Percentiles rank a stretch among this genome's conserved stretches.
phyloP scores from a whole-genome alignment of 2,888 invertebrate species.

The Dynastes maya region DNA sequence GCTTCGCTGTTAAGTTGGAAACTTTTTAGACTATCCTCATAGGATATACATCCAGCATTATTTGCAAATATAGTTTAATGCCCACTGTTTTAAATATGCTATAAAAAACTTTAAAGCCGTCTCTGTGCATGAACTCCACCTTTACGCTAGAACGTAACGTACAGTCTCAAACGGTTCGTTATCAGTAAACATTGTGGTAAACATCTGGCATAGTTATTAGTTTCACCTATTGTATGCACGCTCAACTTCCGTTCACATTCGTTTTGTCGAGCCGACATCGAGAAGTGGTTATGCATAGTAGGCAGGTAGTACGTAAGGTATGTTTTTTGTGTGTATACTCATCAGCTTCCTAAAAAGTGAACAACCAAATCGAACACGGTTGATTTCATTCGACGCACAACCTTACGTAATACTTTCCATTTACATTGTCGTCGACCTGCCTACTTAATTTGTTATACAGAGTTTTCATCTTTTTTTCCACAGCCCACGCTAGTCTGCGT shows the following conservation, averaged over 20 bases:
- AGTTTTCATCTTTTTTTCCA: constrained; percentile 6
- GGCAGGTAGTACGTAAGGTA: not conserved
- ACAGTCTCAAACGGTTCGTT: constrained; percentile 25
- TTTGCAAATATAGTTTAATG: not conserved
- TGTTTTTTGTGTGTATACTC: not conserved
- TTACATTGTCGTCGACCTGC: constrained; percentile 41
- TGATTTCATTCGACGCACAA: constrained; percentile 37
- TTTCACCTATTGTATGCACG: constrained; percentile 42
- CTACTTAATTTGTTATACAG: constrained; percentile 32
- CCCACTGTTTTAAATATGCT: not conserved
- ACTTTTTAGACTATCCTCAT: too few relatives aligned
- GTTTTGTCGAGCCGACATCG: constrained; percentile 29
- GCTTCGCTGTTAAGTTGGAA: too few relatives aligned
- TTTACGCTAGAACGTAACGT: constrained; percentile 17
- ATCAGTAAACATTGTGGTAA: constrained; percentile 35
- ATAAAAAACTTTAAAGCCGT: not conserved
- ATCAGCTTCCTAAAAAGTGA: constrained; percentile 39
- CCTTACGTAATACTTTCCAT: constrained; percentile 31
- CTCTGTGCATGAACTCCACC: constrained; percentile 5
- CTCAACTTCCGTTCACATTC: constrained; percentile 38
- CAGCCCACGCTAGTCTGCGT: constrained; percentile 12
- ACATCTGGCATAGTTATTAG: constrained; percentile 46
- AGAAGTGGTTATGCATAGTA: constrained; percentile 4
- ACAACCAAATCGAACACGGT: constrained; percentile 29
- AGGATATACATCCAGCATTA: too few relatives aligned